A percentile compares a stretch with the other conserved stretches of the same genome.
These are phyloP conservation scores for Drosophila miranda DNA, from an alignment of 1,140 invertebrate species.

Conservation along the genomic window DNA sequence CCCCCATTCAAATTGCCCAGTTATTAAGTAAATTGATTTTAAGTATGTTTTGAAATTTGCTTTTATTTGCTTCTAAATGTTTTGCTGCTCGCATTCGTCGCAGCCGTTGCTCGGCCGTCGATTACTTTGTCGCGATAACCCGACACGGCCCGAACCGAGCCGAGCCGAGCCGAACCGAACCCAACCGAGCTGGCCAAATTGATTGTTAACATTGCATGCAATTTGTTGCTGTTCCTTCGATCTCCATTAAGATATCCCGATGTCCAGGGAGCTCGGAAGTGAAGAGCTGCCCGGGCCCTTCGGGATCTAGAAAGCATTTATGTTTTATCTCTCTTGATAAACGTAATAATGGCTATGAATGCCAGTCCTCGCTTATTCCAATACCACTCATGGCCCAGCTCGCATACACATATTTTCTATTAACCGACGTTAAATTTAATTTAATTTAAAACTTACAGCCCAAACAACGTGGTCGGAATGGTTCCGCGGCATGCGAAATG, in stretches of 20 bases:
- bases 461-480: slow-evolving; percentile 58
- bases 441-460: slow-evolving; percentile 73
- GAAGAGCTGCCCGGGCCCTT: no score
- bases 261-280: no score
- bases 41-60: slow-evolving; percentile 73
- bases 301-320: no score
- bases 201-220: slow-evolving; percentile 71
- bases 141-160: not conserved
- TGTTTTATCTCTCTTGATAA: no score
- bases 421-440: slow-evolving; percentile 77
- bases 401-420: slow-evolving; percentile 64
- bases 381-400: slow-evolving; percentile 4
- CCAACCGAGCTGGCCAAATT: slow-evolving; percentile 42
- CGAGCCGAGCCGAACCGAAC: not conserved
- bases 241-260: slow-evolving; percentile 52
- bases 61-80: slow-evolving; percentile 75
- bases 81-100: slow-evolving; percentile 58
- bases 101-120: slow-evolving; percentile 19
- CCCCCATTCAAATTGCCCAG: slow-evolving; percentile 68
- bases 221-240: slow-evolving; percentile 58
- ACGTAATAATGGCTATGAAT: no score
- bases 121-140: slow-evolving; percentile 30
- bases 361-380: not conserved
- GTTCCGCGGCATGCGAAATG: slow-evolving; percentile 62
- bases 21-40: slow-evolving; percentile 82